A percentile compares a stretch with the other conserved stretches of the same genome.
Evolutionary conservation across 37 sponge, comb jelly and placozoan genomes (phyloP).

Genomic region (Aplysina aerophoba): DNA sequence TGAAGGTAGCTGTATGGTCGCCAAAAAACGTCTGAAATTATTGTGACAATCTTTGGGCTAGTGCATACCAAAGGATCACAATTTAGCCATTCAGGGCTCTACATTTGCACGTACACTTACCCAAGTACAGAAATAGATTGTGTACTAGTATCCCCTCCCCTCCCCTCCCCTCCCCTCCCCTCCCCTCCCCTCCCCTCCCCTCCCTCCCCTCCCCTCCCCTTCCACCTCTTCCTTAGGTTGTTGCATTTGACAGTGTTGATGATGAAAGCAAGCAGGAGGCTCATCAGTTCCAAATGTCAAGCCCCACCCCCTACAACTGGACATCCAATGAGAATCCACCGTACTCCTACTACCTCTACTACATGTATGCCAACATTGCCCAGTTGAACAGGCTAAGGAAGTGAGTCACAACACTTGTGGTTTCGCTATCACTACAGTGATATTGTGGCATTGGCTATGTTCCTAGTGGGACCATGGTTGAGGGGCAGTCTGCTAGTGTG

Average conservation of each 20-base stretch:
- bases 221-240: constrained; percentile 70
- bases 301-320: constrained; percentile 85
- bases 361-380: constrained; percentile 93
- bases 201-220: too few species aligned
- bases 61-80: too few species aligned
- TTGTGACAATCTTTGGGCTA: too few species aligned
- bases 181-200: too few species aligned
- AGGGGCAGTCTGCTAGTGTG: too few species aligned
- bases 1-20: too few species aligned
- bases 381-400: constrained; percentile 78
- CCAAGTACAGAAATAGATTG: not conserved
- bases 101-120: not conserved
- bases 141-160: not conserved
- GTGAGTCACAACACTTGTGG: constrained; percentile 43
- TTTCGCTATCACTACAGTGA: not conserved
- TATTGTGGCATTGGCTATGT: not conserved
- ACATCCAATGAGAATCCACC: constrained; percentile 80
- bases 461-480: not conserved
- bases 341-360: constrained; percentile 93
- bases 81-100: too few species aligned
- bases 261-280: constrained; percentile 92
- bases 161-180: too few species aligned
- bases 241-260: constrained; percentile 96
- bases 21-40: too few species aligned
- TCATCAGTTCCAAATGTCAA: constrained; percentile 57